Base-by-base conservation (phyloP, 2,113 vertebrate species). In the Sminthopsis crassicaudata region DNA sequence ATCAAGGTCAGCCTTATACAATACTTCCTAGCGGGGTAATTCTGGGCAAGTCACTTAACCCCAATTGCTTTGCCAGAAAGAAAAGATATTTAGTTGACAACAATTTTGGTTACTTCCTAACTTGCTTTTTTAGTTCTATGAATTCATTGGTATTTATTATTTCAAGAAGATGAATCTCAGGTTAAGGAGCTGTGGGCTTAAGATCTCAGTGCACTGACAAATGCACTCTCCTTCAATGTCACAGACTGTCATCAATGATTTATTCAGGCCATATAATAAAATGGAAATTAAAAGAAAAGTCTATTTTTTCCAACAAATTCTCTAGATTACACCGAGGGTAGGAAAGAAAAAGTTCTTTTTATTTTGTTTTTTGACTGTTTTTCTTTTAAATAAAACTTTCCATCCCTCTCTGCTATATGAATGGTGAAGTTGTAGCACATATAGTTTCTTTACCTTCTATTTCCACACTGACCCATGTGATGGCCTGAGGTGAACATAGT, bases 81-180 rank as follows among this genome's bases (percentile, higher is more conserved):
- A 51, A 51, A 51, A 51, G 50, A 8, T 10, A 51, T 42, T 91
- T 30, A 92, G 88, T 92, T 92, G 90, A 96, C 46, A n/a, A 90
- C 36, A 54, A 91, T 89, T 91, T 93, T 53, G 46, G 90, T 9
- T 93, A 57, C 60, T 36, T 27, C 10, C 36, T 8, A 42, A 42
- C 6, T 84, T 84, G 19, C n/a, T 84, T 84, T 67, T 84, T 84
- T 19, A 84, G n/a, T 84, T 42, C n/a, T 84, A 2, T 84, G 67
- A 84, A 84, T 84, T 51, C 50, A 51, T 51, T 51, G 50, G 6
- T 51, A 51, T 51, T 51, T 51, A 51, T 51, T 51, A 51, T 84
- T 42, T 16, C n/a, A 84, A 84, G 67, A 42, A 84, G 19, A 84
- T 23, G 30, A 84, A 42, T 23, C 67, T 84, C 6, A 42, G n/a